Evolutionary conservation across 2,113 vertebrate species (phyloP), one percentile per base, ranked within the genome.

Genomic region (Taxidea taxus): DNA sequence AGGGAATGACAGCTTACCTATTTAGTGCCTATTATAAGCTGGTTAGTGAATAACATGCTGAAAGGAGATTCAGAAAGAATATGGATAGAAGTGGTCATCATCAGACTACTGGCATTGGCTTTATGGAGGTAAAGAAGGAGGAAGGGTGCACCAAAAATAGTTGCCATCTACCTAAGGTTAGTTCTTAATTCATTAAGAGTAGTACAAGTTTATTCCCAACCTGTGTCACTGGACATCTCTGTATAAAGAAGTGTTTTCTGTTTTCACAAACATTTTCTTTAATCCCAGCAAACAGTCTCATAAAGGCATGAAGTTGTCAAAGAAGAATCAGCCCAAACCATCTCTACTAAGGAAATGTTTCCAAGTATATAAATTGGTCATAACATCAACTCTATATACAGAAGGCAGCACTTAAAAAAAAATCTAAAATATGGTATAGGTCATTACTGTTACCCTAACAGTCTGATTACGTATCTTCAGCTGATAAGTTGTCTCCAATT

Each of bases 401-500:
- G 85, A 81, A 87, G 3, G 16, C 10, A 94, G 3, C 37, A 8
- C 21, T 92, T 91, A 4, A 44, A 74, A 77, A 77, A 72, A 85
- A 84, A 6, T 7, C 49, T 80, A 87, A 96, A 95, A 93, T 87
- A 70, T 72, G 4, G 6, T 60, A 0, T 85, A 66, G n/a, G 21
- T 85, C 91, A 77, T 94, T 90, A 37, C 27, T 87, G 54, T 93
- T 96, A 75, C 66, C 87, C 47, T 85, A 80, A 31, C 75, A 84
- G 54, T 91, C 31, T 74, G 94, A 1, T 94, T 96, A 85, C 49
- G 18, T 92, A 82, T 15, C 96, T 51, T 66, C 14, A 47, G 42
- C 74, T 96, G 92, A 94, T 97, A 98, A 95, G 62, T 62, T 72
- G 60, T 80, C 54, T 95, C n/a, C 82, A 66, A 94, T 91, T 96